Evolutionary conservation across 53 echinoderm and acorn worm genomes (phyloP).

Genomic region (Glandiceps talaboti): DNA sequence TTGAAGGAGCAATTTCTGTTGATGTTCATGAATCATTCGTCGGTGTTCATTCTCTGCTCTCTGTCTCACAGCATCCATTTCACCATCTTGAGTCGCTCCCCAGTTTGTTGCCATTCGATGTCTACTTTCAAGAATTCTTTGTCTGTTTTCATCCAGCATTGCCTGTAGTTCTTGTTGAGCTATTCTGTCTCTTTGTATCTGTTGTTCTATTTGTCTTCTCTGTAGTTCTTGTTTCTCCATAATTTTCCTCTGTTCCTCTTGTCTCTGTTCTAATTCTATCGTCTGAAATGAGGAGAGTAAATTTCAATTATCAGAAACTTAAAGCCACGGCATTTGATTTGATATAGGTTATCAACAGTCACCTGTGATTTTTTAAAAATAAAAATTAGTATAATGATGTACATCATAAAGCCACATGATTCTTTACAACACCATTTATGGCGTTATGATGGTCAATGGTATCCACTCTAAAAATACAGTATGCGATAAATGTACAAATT

Average conservation of each 20-base stretch:
- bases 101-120: not conserved
- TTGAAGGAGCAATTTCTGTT: slow-evolving; percentile 36
- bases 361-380: no score
- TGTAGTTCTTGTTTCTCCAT: slow-evolving; percentile 37
- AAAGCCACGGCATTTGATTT: no score
- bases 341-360: no score
- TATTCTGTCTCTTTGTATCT: not conserved
- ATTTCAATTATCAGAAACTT: no score
- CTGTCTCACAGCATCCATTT: not conserved
- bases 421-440: no score
- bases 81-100: not conserved
- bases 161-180: not conserved
- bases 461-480: no score
- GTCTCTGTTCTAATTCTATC: slow-evolving; percentile 21
- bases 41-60: not conserved
- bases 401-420: no score
- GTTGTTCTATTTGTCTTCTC: slow-evolving; percentile 27
- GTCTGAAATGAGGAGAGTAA: slow-evolving; percentile 9
- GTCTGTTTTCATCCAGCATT: not conserved
- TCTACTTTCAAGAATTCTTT: not conserved
- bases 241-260: slow-evolving; percentile 30
- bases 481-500: no score
- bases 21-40: slow-evolving; percentile 18
- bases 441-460: no score
- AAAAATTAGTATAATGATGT: no score